phyloP scores from a whole-genome alignment of 92 coral and sea anemone species.

The Porites divaricata region DNA sequence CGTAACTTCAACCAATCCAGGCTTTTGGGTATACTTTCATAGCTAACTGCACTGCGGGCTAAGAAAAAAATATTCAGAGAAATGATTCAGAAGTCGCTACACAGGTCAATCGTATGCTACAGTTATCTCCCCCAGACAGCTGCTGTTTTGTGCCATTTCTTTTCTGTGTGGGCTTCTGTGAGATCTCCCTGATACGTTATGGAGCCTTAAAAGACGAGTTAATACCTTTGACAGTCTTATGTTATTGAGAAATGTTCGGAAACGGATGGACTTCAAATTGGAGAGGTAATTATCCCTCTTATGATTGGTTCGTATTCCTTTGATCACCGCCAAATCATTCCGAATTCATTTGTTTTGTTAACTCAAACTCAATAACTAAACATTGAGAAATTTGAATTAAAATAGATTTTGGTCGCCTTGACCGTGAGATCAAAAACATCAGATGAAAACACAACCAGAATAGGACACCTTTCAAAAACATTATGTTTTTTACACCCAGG shows the following conservation, averaged over 20 bases:
- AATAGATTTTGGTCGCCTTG: conserved; percentile 13
- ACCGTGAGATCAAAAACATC: background rate
- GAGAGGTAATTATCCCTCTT: conserved; percentile 4
- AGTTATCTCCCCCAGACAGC: conserved; percentile 10
- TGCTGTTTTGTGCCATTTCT: background rate
- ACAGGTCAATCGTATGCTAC: background rate
- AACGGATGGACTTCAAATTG: conserved; percentile 33
- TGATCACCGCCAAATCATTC: conserved; percentile 28
- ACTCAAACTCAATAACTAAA: conserved; percentile 42
- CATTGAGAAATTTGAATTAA: conserved; percentile 57
- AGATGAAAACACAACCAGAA: background rate
- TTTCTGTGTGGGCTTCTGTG: background rate
- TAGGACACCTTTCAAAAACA: background rate
- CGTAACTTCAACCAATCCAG: background rate
- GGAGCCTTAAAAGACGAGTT: conserved; percentile 8
- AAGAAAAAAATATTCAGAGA: background rate
- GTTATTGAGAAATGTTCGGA: conserved; percentile 33
- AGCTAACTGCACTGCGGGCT: background rate
- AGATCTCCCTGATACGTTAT: background rate
- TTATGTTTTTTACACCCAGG: background rate
- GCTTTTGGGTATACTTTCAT: background rate
- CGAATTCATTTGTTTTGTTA: conserved; percentile 39
- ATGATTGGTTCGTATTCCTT: conserved; percentile 37
- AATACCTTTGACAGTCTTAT: conserved; percentile 30
- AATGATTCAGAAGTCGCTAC: background rate